Conservation (phyloP, 2,113 vertebrate species). For the Hylia prasina region DNA sequence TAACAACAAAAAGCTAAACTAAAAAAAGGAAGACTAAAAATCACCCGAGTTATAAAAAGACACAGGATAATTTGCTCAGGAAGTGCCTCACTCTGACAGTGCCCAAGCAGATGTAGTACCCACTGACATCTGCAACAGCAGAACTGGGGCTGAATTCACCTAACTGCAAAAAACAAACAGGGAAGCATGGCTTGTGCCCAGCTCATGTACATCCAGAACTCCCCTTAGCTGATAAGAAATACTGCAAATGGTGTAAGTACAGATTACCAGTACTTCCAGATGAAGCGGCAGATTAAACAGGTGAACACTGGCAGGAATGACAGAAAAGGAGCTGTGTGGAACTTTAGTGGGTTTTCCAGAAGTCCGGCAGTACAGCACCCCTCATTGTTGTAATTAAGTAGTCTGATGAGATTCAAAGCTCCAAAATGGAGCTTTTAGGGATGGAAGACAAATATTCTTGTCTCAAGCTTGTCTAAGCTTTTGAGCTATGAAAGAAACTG, state of each 20-base stretch:
- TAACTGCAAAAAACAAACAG: background rate
- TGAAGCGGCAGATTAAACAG: background rate
- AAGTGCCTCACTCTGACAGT: background rate
- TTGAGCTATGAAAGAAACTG: background rate
- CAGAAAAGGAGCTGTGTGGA: background rate
- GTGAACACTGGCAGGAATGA: background rate
- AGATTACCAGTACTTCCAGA: background rate
- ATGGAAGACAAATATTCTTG: background rate
- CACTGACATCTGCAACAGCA: background rate
- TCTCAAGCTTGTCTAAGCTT: background rate
- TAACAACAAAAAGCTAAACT: background rate
- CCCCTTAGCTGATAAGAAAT: background rate
- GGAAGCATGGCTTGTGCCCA: background rate
- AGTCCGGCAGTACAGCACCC: background rate
- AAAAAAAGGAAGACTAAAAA: background rate
- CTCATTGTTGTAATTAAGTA: background rate
- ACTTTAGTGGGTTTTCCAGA: background rate
- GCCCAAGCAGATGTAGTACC: rapidly evolving
- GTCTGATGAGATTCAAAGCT: background rate
- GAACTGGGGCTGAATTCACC: background rate
- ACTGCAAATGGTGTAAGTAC: background rate
- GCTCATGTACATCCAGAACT: background rate
- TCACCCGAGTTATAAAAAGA: background rate
- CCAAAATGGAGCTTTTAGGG: background rate
- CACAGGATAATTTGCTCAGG: background rate